Percentiles rank a stretch among this genome's conserved stretches.
Conservation (phyloP, 2,888 invertebrate genomes). For the Machimus atricapillus region DNA sequence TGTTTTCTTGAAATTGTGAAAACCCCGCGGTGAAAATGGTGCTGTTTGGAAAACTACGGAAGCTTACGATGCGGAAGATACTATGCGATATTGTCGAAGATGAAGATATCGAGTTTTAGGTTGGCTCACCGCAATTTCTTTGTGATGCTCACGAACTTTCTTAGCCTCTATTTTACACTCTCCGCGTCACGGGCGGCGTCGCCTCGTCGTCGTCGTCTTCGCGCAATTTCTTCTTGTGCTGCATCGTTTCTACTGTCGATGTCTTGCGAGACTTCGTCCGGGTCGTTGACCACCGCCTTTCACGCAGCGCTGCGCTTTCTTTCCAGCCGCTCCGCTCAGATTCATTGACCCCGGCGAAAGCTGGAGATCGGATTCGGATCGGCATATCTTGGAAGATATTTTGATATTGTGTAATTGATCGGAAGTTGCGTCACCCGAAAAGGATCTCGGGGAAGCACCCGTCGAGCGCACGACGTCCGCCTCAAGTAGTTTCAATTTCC, state of each 20-base stretch:
- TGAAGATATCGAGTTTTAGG: not conserved
- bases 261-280: not conserved
- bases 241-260: not conserved
- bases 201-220: not conserved
- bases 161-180: not conserved
- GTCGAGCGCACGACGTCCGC: not conserved
- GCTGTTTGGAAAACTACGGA: not conserved
- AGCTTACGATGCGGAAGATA: not conserved
- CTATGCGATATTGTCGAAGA: not conserved
- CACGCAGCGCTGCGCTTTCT: conserved; percentile 21
- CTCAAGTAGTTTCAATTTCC: not conserved
- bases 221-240: not conserved
- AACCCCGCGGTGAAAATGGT: not conserved
- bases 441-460: not conserved
- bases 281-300: conserved; percentile 18
- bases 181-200: not conserved
- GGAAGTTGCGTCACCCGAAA: not conserved
- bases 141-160: not conserved
- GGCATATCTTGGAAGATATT: not conserved
- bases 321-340: not conserved
- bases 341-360: conserved; percentile 22
- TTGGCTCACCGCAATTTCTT: not conserved
- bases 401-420: not conserved
- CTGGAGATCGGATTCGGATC: not conserved
- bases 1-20: not conserved